These are phyloP conservation scores for Scylla paramamosain DNA, from an alignment of 1,140 invertebrate genomes.

Conservation along the genomic window DNA sequence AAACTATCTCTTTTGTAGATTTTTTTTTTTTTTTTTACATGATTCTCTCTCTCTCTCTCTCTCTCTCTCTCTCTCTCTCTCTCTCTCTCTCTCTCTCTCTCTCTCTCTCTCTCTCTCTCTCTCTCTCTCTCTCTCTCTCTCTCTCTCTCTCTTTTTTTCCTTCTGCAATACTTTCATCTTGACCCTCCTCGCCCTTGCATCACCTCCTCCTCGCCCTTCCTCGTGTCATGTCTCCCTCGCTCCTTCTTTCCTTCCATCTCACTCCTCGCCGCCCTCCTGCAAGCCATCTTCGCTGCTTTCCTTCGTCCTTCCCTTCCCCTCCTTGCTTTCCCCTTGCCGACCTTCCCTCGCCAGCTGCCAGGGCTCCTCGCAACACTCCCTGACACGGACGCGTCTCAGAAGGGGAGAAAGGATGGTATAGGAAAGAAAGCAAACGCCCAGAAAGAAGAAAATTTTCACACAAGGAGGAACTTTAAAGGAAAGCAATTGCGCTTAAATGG, in stretches of 20 bases:
- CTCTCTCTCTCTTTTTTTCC: conserved; percentile 32
- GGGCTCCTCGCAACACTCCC: background rate
- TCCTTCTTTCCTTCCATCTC: background rate
- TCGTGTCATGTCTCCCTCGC: background rate
- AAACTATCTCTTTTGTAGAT: too few species aligned
- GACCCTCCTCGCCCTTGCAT: background rate
- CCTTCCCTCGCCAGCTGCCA: background rate
- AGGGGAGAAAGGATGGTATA: conserved; percentile 8
- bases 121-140: conserved; percentile 31
- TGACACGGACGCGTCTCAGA: background rate
- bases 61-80: too few species aligned
- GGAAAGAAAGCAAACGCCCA: background rate
- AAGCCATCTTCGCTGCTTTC: background rate
- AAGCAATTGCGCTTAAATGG: background rate
- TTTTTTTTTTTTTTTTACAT: background rate
- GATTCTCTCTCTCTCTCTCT: background rate
- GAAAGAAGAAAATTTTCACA: background rate
- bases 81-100: too few species aligned
- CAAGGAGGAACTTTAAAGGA: background rate
- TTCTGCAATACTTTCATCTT: background rate
- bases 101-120: too few species aligned
- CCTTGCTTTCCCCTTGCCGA: background rate
- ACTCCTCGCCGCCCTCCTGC: background rate
- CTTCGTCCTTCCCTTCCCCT: background rate
- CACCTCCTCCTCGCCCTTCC: background rate